Evolutionary conservation across 1,140 invertebrate species (phyloP), one percentile per base, ranked within the genome.

Genomic region (Vanessa tameamea): DNA sequence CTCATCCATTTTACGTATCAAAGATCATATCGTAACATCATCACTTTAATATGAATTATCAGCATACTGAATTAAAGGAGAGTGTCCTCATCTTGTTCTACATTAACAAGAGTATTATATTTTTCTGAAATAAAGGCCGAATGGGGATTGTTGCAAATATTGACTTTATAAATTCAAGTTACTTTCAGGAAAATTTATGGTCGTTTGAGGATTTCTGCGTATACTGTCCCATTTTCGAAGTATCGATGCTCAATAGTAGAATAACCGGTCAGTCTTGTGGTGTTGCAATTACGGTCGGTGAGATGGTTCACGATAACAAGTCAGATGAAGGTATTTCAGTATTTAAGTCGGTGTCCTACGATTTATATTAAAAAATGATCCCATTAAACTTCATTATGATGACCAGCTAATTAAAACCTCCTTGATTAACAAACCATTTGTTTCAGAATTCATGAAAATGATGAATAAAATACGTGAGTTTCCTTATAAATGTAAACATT

Each of bases 171-270:
- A 86, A 85, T 50, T 81, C 81, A 50, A 63, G 47, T 26, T 26
- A 31, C 72, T 50, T 67, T 26, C 20, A 90, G 88, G 86, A 90
- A 53, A 77, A 73, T 72, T 66, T 87, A 51, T 90, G 88, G 88
- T 57, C 68, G 0, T 63, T 80, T 9, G 82, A 87, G 74, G 82
- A 84, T 47, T 87, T 87, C 67, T 86, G 82, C 37, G 74, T 90
- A 20, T 85, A 81, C 31, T 87, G 86, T 67, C 82, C 87, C 1
- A 73, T 90, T 63, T 79, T 88, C n/a, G 87, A 90, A 80, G 82
- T 87, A 26, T 89, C 88, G 4, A 85, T 87, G 84, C 59, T 90
- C 12, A 83, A 90, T 67, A 74, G 76, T 47, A 61, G 53, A 2
- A 37, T 87, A 1, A 51, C 70, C 16, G 75, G 77, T 9, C 83